These are phyloP conservation scores for Thalassoma bifasciatum DNA, from an alignment of 2,113 vertebrate genomes.

Conservation along the genomic window DNA sequence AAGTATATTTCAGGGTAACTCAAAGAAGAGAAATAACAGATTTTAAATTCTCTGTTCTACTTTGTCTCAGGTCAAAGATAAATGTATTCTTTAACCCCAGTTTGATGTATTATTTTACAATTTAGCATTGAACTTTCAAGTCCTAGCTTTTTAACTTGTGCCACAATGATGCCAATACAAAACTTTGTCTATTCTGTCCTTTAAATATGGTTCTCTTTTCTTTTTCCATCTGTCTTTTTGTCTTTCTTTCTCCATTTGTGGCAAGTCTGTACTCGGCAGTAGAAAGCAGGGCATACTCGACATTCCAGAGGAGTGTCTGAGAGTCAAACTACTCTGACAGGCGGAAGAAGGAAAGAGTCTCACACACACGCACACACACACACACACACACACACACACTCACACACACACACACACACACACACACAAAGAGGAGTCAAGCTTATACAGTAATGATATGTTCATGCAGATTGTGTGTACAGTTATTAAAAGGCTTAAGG, in stretches of 20 bases:
- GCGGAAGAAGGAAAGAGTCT: constrained; percentile 58
- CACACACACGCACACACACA: constrained; percentile 12
- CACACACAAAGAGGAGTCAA: constrained; percentile 9
- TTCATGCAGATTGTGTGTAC: constrained; percentile 19
- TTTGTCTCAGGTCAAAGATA: too few species aligned
- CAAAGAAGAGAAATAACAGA: too few species aligned
- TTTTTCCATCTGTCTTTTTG: background rate
- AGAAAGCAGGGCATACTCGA: constrained; percentile 66
- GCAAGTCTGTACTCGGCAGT: constrained; percentile 79
- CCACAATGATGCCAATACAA: background rate
- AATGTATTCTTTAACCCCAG: background rate
- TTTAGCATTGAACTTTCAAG: background rate
- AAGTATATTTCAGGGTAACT: too few species aligned
- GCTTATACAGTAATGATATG: background rate
- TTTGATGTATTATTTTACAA: background rate
- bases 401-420: constrained; percentile 8
- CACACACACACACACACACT: constrained; percentile 12
- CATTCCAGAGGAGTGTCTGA: constrained; percentile 79
- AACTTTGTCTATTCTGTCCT: too few species aligned
- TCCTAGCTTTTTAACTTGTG: constrained; percentile 1
- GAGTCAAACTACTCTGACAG: constrained; percentile 67
- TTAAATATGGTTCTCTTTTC: background rate
- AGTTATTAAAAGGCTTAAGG: constrained; percentile 30
- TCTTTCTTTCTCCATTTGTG: constrained; percentile 34
- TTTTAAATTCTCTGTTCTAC: too few species aligned